Conservation (phyloP, 1,140 invertebrate genomes). For the Cydia strobilella region DNA sequence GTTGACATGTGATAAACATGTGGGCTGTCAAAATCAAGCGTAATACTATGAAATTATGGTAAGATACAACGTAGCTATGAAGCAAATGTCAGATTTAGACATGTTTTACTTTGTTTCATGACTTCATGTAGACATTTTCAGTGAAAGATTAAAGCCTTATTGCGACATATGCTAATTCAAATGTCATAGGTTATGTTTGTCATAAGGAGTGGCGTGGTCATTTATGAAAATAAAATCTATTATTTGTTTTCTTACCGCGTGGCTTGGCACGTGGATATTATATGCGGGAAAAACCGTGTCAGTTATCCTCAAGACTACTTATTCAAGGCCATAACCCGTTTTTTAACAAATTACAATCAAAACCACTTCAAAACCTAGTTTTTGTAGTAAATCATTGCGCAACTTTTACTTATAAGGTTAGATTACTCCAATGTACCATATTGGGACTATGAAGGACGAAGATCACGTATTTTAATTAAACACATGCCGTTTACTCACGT, state of each 20-base stretch:
- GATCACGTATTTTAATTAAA: conserved; percentile 9
- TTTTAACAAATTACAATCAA: conserved; percentile 17
- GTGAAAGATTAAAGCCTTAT: not conserved
- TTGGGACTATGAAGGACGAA: not conserved
- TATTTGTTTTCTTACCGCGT: conserved; percentile 6
- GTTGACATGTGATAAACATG: not conserved
- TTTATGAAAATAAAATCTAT: not conserved
- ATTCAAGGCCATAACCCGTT: conserved; percentile 17
- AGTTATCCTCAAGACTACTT: conserved; percentile 8
- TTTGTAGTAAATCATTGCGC: conserved; percentile 5
- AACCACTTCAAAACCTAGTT: not conserved
- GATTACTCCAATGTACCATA: not conserved
- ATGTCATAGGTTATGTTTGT: conserved; percentile 10
- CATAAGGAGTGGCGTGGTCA: not conserved
- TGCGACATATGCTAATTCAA: not conserved
- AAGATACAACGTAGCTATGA: not conserved
- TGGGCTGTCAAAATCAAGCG: not conserved
- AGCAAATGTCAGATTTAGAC: not conserved
- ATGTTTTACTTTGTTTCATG: too few relatives aligned
- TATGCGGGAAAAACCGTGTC: conserved; percentile 3
- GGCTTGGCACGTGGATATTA: conserved; percentile 19
- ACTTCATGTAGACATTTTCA: not conserved
- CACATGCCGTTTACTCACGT: conserved; percentile 15
- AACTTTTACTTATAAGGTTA: conserved; percentile 10
- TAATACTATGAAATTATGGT: not conserved